These are phyloP conservation scores for Iselma pallidipennis DNA, from an alignment of 2,888 invertebrate genomes.

Conservation along the genomic window DNA sequence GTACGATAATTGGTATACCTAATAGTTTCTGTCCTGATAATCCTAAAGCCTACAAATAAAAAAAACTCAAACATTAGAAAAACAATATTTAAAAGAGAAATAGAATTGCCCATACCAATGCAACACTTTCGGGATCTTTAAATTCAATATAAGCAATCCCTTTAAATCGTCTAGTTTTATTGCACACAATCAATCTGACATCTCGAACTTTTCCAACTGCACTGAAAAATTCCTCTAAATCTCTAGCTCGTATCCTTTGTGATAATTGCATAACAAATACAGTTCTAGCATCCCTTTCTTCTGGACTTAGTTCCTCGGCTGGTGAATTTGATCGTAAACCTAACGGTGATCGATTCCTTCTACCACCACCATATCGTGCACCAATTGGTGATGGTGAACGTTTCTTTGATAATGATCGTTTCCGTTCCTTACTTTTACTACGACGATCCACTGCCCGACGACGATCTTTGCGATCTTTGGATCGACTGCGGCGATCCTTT, in stretches of 20 bases:
- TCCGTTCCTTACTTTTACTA: slow-evolving; percentile 24
- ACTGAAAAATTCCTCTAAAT: slow-evolving; percentile 98
- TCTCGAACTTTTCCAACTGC: slow-evolving; percentile 98
- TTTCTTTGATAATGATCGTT: slow-evolving; percentile 25
- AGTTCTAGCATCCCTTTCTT: slow-evolving; percentile 97
- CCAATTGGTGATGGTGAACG: slow-evolving; percentile 34
- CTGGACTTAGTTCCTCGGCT: slow-evolving; percentile 81
- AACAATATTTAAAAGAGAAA: background rate
- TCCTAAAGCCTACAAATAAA: slow-evolving; percentile 78
- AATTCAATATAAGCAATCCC: slow-evolving; percentile 99
- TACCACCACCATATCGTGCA: slow-evolving; percentile 31
- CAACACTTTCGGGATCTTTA: slow-evolving; percentile 95
- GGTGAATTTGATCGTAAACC: slow-evolving; percentile 64
- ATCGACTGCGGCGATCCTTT: slow-evolving; percentile 39
- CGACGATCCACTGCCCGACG: slow-evolving; percentile 14
- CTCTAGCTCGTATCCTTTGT: slow-evolving; percentile 89
- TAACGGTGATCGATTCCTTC: slow-evolving; percentile 47
- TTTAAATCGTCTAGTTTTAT: slow-evolving; percentile 97
- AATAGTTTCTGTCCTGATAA: slow-evolving; percentile 93
- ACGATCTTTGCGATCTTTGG: slow-evolving; percentile 34
- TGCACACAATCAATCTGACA: slow-evolving; percentile 97
- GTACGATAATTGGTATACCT: slow-evolving; percentile 96
- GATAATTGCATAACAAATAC: slow-evolving; percentile 99
- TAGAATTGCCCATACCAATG: slow-evolving; percentile 68
- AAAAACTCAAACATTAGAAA: background rate